Base-by-base conservation (phyloP, 2,888 invertebrate species). In the Synergus japonicus region DNA sequence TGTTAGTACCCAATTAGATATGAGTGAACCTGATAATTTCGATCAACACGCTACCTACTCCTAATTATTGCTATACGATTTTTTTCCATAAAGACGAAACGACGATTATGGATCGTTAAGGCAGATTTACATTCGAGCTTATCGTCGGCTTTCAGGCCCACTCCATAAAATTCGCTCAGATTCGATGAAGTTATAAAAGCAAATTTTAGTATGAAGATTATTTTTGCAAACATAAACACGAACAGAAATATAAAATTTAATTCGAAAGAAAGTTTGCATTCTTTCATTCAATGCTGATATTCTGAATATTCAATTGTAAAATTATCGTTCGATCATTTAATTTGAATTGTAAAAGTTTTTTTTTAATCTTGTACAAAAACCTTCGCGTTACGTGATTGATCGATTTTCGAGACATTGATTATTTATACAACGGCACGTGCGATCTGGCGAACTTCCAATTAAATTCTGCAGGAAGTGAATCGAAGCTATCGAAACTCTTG, bases 381-480 rank as follows among this genome's bases (percentile, higher is more conserved):
- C 15, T 49, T 73, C 46, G 63, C 60, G 54, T 29, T 83, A 82
- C 81, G 86, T 86, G 86, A 87, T 87, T 86, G 86, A 87, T 86
- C 83, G 83, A 81, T 82, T 76, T 85, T 84, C 86, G 84, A 86
- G 84, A 83, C 87, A 86, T 86, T 87, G 86, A 87, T 87, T 87
- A 87, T 87, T 87, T 87, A 87, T 87, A 86, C 84, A 84, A 86
- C 81, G 86, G 86, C 87, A 86, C 87, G 87, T 87, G 87, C 86
- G 85, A 86, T 43, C 86, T 86, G 86, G 85, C 86, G 86, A 85
- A 87, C 86, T 85, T 85, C 87, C 87, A 87, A 87, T 87, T 86
- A 87, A 87, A 85, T 87, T 87, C 87, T 86, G 86, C 87, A 86
- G 86, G 87, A 85, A 86, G 86, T 85, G 83, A 83, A 87, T 86